Percentiles rank a stretch among this genome's conserved stretches.
Conservation (phyloP, 2,888 invertebrate species). For the Dasysyrphus tricinctus region DNA sequence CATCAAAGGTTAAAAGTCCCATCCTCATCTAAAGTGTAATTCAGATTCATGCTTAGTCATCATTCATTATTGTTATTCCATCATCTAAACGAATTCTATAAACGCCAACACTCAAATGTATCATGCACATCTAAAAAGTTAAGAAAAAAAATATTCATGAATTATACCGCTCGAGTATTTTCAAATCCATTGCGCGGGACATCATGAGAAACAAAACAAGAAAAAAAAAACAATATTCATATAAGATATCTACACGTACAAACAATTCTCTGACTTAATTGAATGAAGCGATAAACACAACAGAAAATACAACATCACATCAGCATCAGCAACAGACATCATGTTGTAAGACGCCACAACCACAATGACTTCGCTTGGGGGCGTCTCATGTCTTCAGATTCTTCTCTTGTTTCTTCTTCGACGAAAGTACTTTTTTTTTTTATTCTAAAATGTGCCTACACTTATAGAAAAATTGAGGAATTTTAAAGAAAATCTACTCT, state of each 20-base stretch:
- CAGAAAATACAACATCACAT: slow-evolving; percentile 19
- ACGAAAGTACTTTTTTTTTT: slow-evolving; percentile 42
- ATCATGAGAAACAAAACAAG: slow-evolving; percentile 7
- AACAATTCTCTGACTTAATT: slow-evolving; percentile 62
- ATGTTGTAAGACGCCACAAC: slow-evolving; percentile 67
- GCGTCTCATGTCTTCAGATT: slow-evolving; percentile 68
- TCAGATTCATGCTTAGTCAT: slow-evolving; percentile 57
- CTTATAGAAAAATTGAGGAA: not conserved
- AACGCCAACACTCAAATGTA: slow-evolving; percentile 58
- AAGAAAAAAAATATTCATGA: slow-evolving; percentile 1
- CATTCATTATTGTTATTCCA: slow-evolving; percentile 40
- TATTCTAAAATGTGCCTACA: slow-evolving; percentile 22
- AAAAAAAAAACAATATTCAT: slow-evolving; percentile 15
- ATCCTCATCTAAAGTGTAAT: not conserved
- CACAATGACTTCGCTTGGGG: slow-evolving; percentile 75
- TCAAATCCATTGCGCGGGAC: slow-evolving; percentile 51
- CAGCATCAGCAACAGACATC: slow-evolving; percentile 28
- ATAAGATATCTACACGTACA: not conserved
- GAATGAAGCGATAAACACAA: slow-evolving; percentile 67
- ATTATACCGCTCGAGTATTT: slow-evolving; percentile 15
- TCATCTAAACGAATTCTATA: slow-evolving; percentile 37
- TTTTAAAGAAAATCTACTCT: too few relatives aligned
- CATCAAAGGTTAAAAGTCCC: slow-evolving; percentile 39
- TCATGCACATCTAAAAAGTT: slow-evolving; percentile 11
- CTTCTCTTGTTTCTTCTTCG: not conserved